Percentiles rank a stretch among this genome's conserved stretches.
These are phyloP conservation scores for Orthosia incerta DNA, from an alignment of 2,888 invertebrate species.

Conservation along the genomic window DNA sequence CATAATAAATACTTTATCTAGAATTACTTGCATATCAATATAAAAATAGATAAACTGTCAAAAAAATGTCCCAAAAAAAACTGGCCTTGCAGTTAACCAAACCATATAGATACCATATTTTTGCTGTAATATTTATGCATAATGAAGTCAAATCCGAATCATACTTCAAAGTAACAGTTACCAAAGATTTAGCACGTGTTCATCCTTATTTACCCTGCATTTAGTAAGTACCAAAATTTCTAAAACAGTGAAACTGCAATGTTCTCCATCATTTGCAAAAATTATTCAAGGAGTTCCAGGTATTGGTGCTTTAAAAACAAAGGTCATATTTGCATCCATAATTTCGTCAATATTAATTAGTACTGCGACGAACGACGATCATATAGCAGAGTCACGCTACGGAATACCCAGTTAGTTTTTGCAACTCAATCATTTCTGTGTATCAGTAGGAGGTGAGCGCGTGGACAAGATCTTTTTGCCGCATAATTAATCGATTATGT, in stretches of 20 bases:
- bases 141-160: conserved; percentile 33
- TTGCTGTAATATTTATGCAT: conserved; percentile 10
- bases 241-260: conserved; percentile 37
- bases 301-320: neutral
- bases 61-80: no score
- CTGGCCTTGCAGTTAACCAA: neutral
- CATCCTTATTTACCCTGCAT: conserved; percentile 45
- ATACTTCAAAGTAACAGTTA: conserved; percentile 42
- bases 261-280: conserved; percentile 3
- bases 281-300: neutral
- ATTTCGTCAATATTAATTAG: conserved; percentile 52
- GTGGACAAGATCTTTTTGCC: conserved; percentile 65
- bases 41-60: no score
- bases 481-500: conserved; percentile 66
- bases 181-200: conserved; percentile 35
- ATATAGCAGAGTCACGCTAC: conserved; percentile 53
- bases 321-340: conserved; percentile 44
- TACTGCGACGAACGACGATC: conserved; percentile 21
- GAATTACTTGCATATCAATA: neutral
- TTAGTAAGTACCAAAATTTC: conserved; percentile 37
- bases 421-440: conserved; percentile 57
- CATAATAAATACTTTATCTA: neutral
- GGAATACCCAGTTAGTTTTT: conserved; percentile 66
- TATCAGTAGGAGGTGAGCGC: conserved; percentile 49
- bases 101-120: conserved; percentile 3